phyloP scores from a whole-genome alignment of 2,888 invertebrate species.

The Iphiclides podalirius region DNA sequence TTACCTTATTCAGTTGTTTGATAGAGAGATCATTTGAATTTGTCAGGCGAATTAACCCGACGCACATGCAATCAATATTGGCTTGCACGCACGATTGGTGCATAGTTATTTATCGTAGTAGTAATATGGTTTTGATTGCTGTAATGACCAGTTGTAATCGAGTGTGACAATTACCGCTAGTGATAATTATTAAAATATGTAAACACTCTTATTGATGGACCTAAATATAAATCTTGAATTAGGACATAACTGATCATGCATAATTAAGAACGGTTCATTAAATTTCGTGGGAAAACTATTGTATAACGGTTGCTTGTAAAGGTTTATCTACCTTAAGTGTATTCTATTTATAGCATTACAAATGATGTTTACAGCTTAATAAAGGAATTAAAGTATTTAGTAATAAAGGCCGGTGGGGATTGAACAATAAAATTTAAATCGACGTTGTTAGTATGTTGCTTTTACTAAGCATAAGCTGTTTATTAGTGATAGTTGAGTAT shows the following conservation, averaged over 20 bases:
- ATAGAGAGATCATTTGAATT: slow-evolving; percentile 16
- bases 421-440: background rate
- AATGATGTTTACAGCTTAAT: background rate
- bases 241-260: too few species aligned
- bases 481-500: too few species aligned
- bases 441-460: background rate
- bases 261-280: too few species aligned
- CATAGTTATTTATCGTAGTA: slow-evolving; percentile 27
- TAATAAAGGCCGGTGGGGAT: background rate
- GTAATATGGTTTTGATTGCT: slow-evolving; percentile 31
- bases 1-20: slow-evolving; percentile 17
- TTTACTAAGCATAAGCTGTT: too few species aligned
- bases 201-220: too few species aligned
- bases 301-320: too few species aligned
- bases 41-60: slow-evolving; percentile 7
- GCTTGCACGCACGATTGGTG: slow-evolving; percentile 22
- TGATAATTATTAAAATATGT: too few species aligned
- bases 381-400: background rate
- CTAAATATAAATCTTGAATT: too few species aligned
- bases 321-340: too few species aligned
- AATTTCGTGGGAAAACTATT: too few species aligned
- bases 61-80: slow-evolving; percentile 26
- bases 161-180: too few species aligned
- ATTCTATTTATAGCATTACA: too few species aligned
- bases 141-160: background rate